A percentile compares a stretch with the other conserved stretches of the same genome.
phyloP scores from a whole-genome alignment of 1,140 invertebrate species.

The Acromyrmex heyeri region DNA sequence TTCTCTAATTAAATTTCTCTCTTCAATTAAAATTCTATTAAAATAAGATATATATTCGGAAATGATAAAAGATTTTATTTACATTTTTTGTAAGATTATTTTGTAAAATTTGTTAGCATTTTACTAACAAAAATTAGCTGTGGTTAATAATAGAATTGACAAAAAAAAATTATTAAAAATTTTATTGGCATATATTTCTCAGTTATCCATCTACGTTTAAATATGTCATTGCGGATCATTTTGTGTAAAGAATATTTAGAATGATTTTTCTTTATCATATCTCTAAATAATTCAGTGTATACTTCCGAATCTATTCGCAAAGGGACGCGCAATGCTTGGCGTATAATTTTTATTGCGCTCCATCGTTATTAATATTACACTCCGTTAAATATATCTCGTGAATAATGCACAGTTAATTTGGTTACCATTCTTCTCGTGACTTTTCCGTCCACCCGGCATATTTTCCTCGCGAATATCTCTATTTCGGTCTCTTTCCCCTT shows the following conservation, averaged over 20 bases:
- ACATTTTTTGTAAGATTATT: not conserved
- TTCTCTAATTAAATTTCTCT: conserved; percentile 4
- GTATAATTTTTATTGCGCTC: conserved; percentile 56
- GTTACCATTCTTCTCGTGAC: conserved; percentile 47
- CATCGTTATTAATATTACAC: conserved; percentile 58
- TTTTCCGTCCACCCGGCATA: conserved; percentile 64
- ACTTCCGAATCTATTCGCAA: conserved; percentile 30
- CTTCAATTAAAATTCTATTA: conserved; percentile 1
- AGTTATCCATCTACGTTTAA: not conserved
- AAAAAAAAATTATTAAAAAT: not conserved
- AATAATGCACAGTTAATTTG: conserved; percentile 55
- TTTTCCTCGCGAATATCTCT: conserved; percentile 44
- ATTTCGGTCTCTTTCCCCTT: conserved; percentile 16
- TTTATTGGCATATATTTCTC: not conserved
- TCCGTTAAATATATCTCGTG: conserved; percentile 55
- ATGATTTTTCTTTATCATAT: conserved; percentile 6
- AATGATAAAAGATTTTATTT: not conserved
- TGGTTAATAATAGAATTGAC: not conserved
- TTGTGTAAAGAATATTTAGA: not conserved
- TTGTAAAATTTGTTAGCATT: not conserved
- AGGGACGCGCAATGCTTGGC: conserved; percentile 39
- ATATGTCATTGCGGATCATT: not conserved
- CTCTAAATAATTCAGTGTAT: conserved; percentile 31
- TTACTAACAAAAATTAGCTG: not conserved
- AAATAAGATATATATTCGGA: not conserved